phyloP scores from a whole-genome alignment of 1,140 invertebrate species.

The Hypsibius dujardini region DNA sequence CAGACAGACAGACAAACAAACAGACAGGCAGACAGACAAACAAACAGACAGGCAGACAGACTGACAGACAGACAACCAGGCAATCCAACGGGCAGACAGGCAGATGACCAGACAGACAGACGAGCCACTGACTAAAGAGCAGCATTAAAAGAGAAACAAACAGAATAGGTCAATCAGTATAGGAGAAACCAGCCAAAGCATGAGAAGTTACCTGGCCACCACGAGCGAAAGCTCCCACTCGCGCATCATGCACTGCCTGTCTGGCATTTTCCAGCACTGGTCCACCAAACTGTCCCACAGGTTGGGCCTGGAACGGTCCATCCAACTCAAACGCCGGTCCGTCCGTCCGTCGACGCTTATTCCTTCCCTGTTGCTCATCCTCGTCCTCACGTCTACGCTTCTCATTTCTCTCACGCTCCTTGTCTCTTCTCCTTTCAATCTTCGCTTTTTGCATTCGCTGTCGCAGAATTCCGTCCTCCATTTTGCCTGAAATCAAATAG shows the following conservation, averaged over 20 bases:
- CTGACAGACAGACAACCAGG: too few species aligned
- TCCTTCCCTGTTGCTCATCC: constrained; percentile 51
- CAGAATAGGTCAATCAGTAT: too few species aligned
- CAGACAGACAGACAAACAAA: too few species aligned
- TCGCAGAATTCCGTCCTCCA: constrained; percentile 95
- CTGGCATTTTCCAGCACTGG: constrained; percentile 27
- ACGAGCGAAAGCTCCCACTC: constrained; percentile 26
- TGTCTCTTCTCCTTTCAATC: not conserved
- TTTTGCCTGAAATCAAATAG: constrained; percentile 48
- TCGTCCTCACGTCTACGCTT: not conserved
- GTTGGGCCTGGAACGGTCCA: constrained; percentile 16
- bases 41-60: too few species aligned
- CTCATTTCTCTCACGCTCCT: not conserved
- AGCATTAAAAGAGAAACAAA: too few species aligned
- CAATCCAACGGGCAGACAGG: too few species aligned
- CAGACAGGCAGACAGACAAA: too few species aligned
- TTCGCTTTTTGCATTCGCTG: constrained; percentile 32
- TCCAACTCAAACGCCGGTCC: constrained; percentile 19
- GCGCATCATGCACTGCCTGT: constrained; percentile 31
- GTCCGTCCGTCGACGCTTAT: constrained; percentile 36
- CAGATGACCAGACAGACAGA: too few species aligned
- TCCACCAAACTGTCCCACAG: not conserved
- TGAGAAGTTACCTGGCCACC: too few species aligned
- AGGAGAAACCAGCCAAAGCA: too few species aligned
- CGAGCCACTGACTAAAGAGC: too few species aligned